Base-by-base conservation (phyloP, 92 coral and sea anemone genomes). In the Siderastrea radians region DNA sequence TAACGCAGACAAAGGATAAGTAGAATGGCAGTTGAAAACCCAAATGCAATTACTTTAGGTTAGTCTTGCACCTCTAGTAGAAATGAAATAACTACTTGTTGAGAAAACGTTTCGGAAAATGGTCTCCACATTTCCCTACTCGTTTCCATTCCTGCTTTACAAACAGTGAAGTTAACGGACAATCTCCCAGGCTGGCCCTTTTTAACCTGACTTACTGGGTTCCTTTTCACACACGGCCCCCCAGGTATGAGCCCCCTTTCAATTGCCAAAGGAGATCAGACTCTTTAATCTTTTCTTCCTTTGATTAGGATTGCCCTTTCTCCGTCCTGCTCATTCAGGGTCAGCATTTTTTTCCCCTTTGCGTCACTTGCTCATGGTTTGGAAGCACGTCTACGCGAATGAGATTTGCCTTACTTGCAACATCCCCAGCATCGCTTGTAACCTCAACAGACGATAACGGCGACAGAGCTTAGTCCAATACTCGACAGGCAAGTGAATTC, bases 261-360 rank as follows among this genome's bases (percentile, higher is more conserved):
- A 94, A 65, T 86, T 86, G 75, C 96, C 96, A 46, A 88, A 55
- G 51, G 38, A 26, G 38, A 26, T 26, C 92, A 90, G 47, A 94
- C 80, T 7, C 94, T 94, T 94, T 94, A 94, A 85, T 94, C 96
- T 48, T 78, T 84, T 19, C 93, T 85, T 3, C 96, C 96, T 83
- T 94, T 89, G n/a, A 94, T 65, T 44, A 94, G 72, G 61, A 94
- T 81, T 16, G 94, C 96, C 46, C 95, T 83, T 49, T 93, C 96
- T 73, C 88, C 88, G 0, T 13, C 83, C 44, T 7, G n/a, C 49
- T 49, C 61, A 49, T 84, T 26, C 46, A 84, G 1, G 47, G 59
- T 75, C 88, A 84, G 16, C 74, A 74, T 75, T 46, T 48, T 7
- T 75, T 50, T 47, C 7, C 14, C n/a, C 38, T 26, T 26, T 26